Base-by-base conservation (phyloP, 2,888 invertebrate species). In the Thera britannica region DNA sequence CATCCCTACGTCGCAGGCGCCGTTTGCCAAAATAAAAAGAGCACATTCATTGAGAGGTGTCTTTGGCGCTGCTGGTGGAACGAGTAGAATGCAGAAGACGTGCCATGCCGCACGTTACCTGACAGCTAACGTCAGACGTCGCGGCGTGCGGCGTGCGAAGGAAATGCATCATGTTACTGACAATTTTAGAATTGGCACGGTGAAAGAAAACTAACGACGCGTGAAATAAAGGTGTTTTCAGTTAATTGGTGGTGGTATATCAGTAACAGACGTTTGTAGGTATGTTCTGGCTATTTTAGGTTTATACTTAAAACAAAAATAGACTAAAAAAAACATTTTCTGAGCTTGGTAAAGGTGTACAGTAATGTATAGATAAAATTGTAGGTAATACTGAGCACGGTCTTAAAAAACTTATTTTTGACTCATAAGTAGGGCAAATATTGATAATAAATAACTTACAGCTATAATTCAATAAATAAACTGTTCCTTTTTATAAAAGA, bases 111-210 rank as follows among this genome's bases (percentile, higher is more conserved):
- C 67, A 9, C 61, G 59, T 72, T 58, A 70, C 58, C 62, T 66
- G 58, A 65, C 68, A 72, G 66, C 58, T 70, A 59, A 76, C 78
- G 77, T 77, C 75, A 23, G 23, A 23, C 23, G 23, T 23, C 23
- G 23, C 23, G 23, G 23, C 23, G 23, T 23, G 23, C 23, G 23
- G 23, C 23, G 75, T 75, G 78, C 73, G 64, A 38, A 55, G 72
- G 77, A 76, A 77, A 79, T 83, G 82, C 83, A 83, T 75, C 77
- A 72, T 72, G 68, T 71, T 73, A 79, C 79, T 81, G 75, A 80
- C 83, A 77, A 75, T 87, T 88, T 85, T 85, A 88, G 86, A 87
- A 82, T 87, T 88, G 88, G 72, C 73, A 71, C 70, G 58, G 57
- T 41, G 67, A 66, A 65, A 72, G 69, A 71, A 73, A 71, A 72